Evolutionary conservation across 2,888 invertebrate species (phyloP).

Genomic region (Dendrolimus pini): DNA sequence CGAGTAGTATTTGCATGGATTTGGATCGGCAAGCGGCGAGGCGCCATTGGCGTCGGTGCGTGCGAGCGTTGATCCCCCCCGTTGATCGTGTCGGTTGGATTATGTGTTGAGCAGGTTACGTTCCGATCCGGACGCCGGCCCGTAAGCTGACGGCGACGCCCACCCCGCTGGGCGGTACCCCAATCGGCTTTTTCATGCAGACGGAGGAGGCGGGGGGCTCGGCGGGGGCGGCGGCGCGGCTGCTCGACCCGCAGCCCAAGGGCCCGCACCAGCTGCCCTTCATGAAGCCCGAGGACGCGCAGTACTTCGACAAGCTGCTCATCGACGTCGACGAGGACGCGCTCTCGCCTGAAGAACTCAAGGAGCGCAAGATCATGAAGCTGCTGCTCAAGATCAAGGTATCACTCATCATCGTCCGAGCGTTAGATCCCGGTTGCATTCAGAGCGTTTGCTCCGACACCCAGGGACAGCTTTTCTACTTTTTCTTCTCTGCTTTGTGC

Average conservation of each 20-base stretch:
- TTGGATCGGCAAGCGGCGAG: neutral
- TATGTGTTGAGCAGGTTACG: conserved; percentile 81
- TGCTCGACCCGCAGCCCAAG: conserved; percentile 97
- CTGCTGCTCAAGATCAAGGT: conserved; percentile 96
- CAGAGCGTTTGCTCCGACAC: no score
- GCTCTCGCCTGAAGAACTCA: conserved; percentile 96
- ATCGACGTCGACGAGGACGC: conserved; percentile 98
- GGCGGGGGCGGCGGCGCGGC: conserved; percentile 85
- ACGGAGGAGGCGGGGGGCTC: conserved; percentile 90
- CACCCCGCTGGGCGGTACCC: conserved; percentile 95
- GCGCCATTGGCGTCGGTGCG: neutral
- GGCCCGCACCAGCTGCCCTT: conserved; percentile 94
- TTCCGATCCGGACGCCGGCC: conserved; percentile 97
- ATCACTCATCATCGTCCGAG: neutral
- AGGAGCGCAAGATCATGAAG: conserved; percentile 99
- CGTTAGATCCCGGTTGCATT: no score
- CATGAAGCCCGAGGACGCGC: conserved; percentile 99
- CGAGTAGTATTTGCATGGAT: neutral
- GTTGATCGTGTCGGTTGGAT: conserved; percentile 19
- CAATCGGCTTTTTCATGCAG: conserved; percentile 96
- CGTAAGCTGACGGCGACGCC: conserved; percentile 98
- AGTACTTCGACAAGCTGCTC: conserved; percentile 99
- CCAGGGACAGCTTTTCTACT: no score
- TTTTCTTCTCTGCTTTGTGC: no score
- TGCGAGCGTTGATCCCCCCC: neutral